These are phyloP conservation scores for Ispidina picta DNA, from an alignment of 2,797 vertebrate species.

Conservation along the genomic window DNA sequence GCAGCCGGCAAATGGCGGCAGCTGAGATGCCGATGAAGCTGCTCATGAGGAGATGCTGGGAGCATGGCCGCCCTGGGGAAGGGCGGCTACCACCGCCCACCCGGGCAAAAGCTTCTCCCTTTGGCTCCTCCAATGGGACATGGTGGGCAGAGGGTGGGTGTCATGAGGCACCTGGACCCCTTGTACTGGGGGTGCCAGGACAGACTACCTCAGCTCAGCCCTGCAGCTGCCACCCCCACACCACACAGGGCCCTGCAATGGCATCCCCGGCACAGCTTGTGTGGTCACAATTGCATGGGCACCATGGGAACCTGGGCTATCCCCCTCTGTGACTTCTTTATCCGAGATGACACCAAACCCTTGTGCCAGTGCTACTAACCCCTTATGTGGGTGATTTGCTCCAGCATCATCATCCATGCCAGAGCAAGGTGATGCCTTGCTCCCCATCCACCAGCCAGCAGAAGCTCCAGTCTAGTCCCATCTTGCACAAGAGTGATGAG, in stretches of 20 bases:
- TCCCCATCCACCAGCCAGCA: neutral
- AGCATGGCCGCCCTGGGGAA: neutral
- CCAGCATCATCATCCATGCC: accelerated
- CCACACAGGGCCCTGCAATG: accelerated
- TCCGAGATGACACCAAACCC: neutral
- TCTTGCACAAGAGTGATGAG: accelerated
- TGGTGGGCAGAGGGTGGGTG: accelerated
- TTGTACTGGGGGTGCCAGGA: neutral
- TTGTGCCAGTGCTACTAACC: neutral
- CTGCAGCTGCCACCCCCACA: neutral
- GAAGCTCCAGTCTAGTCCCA: accelerated
- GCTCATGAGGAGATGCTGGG: neutral
- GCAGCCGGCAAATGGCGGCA: neutral
- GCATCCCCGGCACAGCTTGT: neutral
- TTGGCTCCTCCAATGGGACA: neutral
- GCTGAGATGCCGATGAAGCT: neutral
- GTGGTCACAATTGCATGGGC: neutral
- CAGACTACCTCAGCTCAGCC: accelerated
- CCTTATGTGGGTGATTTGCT: accelerated
- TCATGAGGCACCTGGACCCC: accelerated
- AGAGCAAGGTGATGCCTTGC: neutral
- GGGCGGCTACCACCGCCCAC: neutral
- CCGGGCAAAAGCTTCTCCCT: neutral
- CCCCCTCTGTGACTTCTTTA: neutral
- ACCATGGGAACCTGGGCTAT: accelerated